Base-by-base conservation (phyloP, 2,888 invertebrate genomes). In the Nineta flava region DNA sequence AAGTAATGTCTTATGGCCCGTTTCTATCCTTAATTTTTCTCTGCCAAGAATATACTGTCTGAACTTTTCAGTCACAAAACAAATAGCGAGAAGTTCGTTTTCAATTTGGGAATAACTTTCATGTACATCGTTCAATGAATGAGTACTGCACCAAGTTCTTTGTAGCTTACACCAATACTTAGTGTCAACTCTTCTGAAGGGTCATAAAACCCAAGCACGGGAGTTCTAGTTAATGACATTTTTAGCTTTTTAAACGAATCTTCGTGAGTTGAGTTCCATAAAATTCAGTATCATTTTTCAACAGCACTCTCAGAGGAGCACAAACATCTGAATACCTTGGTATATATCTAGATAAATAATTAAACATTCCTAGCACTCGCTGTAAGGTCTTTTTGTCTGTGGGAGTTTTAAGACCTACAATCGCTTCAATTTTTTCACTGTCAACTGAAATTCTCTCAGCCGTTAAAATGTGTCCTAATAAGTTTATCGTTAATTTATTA, bases 321-420 rank as follows among this genome's bases (percentile, higher is more conserved):
- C 6, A 12, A 6, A 15, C 7, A 13, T 41, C 7, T n/a, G 41
- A 12, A 12, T 9, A 13, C 6, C n/a, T 13, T 13, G 9, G 10
- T 9, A 41, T 41, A 41, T 9, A 41, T 41, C n/a, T 41, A 13
- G 54, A 51, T 12, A 55, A 38, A 49, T 57, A 57, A 41, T 55
- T 58, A 2, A 55, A 48, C 44, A 53, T 48, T 10, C 51, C 52
- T 10, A 53, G n/a, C 26, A 51, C n/a, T 17, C 21, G 34, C 31
- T 50, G 49, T 5, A 53, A 31, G 17, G 48, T 19, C 26, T 26
- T 48, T 32, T 32, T 52, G 31, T 49, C 32, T 31, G 2, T 52
- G 12, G 51, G 52, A 9, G 21, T 21, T 43, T 49, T 40, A 19
- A 52, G 44, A 13, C 53, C 21, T 19, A 16, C 9, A 31, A 52